Evolutionary conservation across 2,113 vertebrate species (phyloP).

Genomic region (Glaucidium brasilianum): DNA sequence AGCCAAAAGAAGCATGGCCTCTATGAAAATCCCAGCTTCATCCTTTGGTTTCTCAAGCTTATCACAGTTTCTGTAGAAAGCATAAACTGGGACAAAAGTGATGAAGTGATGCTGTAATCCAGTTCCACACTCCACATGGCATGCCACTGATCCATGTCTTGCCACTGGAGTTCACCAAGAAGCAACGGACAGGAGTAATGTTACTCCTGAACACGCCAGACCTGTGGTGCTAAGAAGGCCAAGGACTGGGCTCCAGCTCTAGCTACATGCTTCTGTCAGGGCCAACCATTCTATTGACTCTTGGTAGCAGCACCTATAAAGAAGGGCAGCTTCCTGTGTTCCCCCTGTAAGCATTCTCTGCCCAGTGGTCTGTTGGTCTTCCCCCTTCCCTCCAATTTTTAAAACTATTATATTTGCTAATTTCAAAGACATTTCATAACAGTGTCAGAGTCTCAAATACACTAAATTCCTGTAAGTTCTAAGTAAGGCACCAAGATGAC

Average conservation of each 20-base stretch:
- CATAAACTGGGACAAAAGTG: background rate
- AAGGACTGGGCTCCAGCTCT: background rate
- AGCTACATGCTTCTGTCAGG: background rate
- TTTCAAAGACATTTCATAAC: background rate
- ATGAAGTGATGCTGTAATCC: background rate
- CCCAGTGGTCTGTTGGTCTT: background rate
- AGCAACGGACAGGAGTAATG: background rate
- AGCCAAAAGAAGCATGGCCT: background rate
- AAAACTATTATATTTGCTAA: background rate
- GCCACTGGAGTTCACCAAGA: background rate
- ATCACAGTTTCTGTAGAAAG: background rate
- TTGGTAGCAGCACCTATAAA: background rate
- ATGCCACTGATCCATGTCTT: background rate
- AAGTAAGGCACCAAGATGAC: background rate
- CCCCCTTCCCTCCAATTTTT: background rate
- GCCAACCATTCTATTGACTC: background rate
- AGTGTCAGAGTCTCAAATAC: background rate
- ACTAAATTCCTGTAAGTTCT: background rate
- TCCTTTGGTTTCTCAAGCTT: background rate
- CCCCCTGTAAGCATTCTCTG: background rate
- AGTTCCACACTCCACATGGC: background rate
- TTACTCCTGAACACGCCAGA: background rate
- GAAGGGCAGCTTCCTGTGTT: background rate
- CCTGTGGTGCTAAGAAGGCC: background rate
- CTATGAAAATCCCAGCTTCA: background rate